phyloP scores from a whole-genome alignment of 2,113 vertebrate genomes.

The Engystomops pustulosus region DNA sequence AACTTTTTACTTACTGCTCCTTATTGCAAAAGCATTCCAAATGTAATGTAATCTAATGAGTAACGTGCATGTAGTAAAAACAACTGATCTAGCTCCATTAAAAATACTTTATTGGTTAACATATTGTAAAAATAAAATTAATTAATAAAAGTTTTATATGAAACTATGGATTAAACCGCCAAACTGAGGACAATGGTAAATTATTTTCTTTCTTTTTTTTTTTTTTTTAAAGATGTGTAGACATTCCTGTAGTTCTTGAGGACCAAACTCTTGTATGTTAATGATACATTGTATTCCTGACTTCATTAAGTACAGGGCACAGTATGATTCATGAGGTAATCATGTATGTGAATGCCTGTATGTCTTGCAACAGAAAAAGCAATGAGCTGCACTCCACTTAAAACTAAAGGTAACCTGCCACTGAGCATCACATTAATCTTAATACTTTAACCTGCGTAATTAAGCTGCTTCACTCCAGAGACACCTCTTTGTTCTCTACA shows the following conservation, averaged over 20 bases:
- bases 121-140: not conserved
- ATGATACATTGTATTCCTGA: constrained; percentile 57
- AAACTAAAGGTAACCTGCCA: constrained; percentile 61
- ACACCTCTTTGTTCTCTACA: constrained; percentile 52
- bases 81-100: not conserved
- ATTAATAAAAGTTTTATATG: no score
- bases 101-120: not conserved
- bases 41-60: no score
- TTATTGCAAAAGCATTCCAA: not conserved
- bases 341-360: constrained; percentile 57
- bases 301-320: constrained; percentile 55
- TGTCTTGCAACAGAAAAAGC: constrained; percentile 59
- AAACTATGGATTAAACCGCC: no score
- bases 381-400: constrained; percentile 53
- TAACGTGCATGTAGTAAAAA: not conserved
- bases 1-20: not conserved
- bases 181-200: no score
- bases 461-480: constrained; percentile 52
- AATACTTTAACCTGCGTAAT: constrained; percentile 54
- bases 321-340: constrained; percentile 60
- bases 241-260: not conserved
- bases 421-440: constrained; percentile 37
- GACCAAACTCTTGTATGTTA: constrained; percentile 36
- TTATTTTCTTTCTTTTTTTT: not conserved
- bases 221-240: not conserved